Conservation (phyloP, 2,888 invertebrate species). For the Polydrusus tereticollis region DNA sequence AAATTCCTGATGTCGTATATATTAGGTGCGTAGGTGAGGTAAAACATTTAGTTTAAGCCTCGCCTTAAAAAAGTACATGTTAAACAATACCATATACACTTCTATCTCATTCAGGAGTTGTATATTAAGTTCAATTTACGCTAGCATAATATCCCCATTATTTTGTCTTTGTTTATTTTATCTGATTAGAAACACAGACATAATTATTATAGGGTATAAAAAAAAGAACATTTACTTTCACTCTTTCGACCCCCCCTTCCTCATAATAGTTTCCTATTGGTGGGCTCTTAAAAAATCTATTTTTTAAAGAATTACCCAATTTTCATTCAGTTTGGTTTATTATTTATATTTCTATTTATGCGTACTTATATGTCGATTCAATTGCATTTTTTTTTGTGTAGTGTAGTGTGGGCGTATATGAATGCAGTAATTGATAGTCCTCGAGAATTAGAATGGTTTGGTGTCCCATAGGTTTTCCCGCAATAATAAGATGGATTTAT, state of each 20-base stretch:
- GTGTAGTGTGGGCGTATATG: background rate
- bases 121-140: background rate
- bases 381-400: constrained; percentile 7
- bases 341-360: no score
- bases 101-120: background rate
- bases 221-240: no score
- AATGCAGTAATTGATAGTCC: background rate
- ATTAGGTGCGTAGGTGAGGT: background rate
- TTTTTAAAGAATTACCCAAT: background rate
- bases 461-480: constrained; percentile 3
- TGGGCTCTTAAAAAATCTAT: no score
- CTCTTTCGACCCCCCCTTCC: no score
- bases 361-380: background rate
- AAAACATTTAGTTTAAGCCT: background rate
- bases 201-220: no score
- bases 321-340: background rate
- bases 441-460: background rate
- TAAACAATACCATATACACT: background rate
- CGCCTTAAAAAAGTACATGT: background rate
- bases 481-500: constrained; percentile 7
- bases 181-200: background rate
- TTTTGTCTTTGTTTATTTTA: background rate
- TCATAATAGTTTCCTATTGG: no score
- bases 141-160: background rate
- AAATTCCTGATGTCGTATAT: background rate